phyloP scores from a whole-genome alignment of 1,140 invertebrate species.

The Tribolium castaneum region DNA sequence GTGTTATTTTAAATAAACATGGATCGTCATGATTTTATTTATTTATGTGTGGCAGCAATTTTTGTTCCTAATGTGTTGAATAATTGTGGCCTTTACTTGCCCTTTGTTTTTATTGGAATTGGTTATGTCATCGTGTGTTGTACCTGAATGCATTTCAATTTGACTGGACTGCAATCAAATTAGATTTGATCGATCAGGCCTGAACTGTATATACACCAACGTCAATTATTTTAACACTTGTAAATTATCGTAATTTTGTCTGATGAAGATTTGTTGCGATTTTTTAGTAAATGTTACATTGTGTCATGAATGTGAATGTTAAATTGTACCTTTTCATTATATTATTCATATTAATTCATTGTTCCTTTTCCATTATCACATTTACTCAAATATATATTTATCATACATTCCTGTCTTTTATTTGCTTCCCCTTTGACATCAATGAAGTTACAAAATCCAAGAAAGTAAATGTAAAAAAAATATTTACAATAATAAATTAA shows the following conservation, averaged over 20 bases:
- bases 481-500: no score
- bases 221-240: not conserved
- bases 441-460: no score
- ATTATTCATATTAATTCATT: slow-evolving; percentile 28
- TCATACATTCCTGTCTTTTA: not conserved
- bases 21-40: slow-evolving; percentile 3
- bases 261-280: slow-evolving; percentile 30
- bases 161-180: not conserved
- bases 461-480: no score
- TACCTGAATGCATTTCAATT: slow-evolving; percentile 2
- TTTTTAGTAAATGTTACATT: slow-evolving; percentile 22
- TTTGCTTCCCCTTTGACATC: not conserved
- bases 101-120: slow-evolving; percentile 16
- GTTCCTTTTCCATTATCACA: slow-evolving; percentile 30
- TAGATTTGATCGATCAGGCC: not conserved
- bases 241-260: slow-evolving; percentile 29
- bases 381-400: slow-evolving; percentile 35
- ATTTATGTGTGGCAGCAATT: slow-evolving; percentile 24
- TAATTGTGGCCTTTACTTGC: slow-evolving; percentile 4
- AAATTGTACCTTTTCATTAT: slow-evolving; percentile 29
- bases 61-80: slow-evolving; percentile 11
- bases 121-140: slow-evolving; percentile 7
- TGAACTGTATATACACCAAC: not conserved
- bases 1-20: slow-evolving; percentile 2
- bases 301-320: slow-evolving; percentile 15